Evolutionary conservation across 2,113 vertebrate species (phyloP), one percentile per base, ranked within the genome.

Genomic region (Ginglymostoma cirratum): DNA sequence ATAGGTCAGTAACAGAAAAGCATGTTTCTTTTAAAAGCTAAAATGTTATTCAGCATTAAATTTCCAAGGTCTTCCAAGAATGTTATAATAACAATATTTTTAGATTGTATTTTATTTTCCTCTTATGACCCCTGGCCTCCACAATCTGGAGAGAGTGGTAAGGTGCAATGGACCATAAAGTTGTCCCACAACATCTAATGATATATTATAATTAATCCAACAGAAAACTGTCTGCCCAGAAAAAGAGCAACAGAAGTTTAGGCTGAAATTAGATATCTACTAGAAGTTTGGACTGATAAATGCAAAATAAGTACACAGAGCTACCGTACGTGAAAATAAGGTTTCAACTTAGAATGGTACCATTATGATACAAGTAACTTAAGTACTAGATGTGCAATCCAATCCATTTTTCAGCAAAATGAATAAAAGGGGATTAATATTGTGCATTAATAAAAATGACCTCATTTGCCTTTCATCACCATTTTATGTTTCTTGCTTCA

Each of bases 171-270:
- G 89, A 93, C 34, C 65, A 10, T 93, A 93, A 67, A 67, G 61
- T 38, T 93, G 61, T 21, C 66, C 94, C 94, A 72, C 42, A 90
- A 38, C 45, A 52, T 27, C 27, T 67, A 76, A 95, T 52, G 23
- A 34, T 45, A 95, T 34, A 95, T 95, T 95, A 72, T 95, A 72
- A 95, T 24, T 95, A 69, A 95, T 72, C 34, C 94, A 76, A n/a
- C 38, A 48, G 67, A 72, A 66, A 69, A 24, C 67, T 95, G 69
- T 12, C 67, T 95, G 67, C 67, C 67, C 52, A 52, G 27, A 72
- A 61, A 61, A 52, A 90, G 86, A 61, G 2, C 2, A 48, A 67
- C 24, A 30, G 93, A 69, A 48, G 67, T 72, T 95, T 52, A 95
- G 69, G 42, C 69, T 72, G 42, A 48, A 95, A 95, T 95, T 69